phyloP scores from a whole-genome alignment of 2,113 vertebrate genomes.

The Leucoraja erinaceus region DNA sequence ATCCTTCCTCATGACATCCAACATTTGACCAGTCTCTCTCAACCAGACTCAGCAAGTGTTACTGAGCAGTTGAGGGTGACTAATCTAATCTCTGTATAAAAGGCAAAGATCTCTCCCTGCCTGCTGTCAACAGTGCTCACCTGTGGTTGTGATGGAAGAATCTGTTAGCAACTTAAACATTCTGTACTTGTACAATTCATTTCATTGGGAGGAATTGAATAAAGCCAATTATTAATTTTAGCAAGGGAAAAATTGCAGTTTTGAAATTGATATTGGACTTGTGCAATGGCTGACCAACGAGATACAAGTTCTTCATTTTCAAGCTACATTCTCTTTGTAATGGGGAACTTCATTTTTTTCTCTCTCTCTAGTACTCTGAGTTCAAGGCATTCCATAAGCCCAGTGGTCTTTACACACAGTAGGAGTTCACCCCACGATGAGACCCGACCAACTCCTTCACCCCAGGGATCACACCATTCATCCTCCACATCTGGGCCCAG shows the following conservation, averaged over 20 bases:
- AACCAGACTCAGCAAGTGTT: not conserved
- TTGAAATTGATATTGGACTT: not conserved
- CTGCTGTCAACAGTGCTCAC: not conserved
- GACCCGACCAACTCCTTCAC: conserved; percentile 70
- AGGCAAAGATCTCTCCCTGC: not conserved
- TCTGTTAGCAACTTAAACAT: not conserved
- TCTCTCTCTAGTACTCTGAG: conserved; percentile 60
- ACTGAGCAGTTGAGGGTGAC: not conserved
- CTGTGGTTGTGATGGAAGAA: not conserved
- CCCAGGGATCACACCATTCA: conserved; percentile 68
- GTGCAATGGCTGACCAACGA: not conserved
- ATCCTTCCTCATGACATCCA: not conserved
- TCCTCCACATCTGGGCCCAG: conserved; percentile 82
- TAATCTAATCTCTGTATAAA: not conserved
- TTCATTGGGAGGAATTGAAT: not conserved
- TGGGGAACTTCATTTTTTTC: conserved; percentile 37
- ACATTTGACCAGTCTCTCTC: not conserved
- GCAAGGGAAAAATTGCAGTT: not conserved
- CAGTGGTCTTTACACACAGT: conserved; percentile 54
- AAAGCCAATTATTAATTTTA: not conserved
- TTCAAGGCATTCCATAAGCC: conserved; percentile 78
- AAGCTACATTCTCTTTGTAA: not conserved
- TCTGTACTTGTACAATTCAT: not conserved
- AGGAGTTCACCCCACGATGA: conserved; percentile 89
- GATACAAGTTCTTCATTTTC: not conserved